phyloP scores from a whole-genome alignment of 1,140 invertebrate species.

The Amphibalanus amphitrite region DNA sequence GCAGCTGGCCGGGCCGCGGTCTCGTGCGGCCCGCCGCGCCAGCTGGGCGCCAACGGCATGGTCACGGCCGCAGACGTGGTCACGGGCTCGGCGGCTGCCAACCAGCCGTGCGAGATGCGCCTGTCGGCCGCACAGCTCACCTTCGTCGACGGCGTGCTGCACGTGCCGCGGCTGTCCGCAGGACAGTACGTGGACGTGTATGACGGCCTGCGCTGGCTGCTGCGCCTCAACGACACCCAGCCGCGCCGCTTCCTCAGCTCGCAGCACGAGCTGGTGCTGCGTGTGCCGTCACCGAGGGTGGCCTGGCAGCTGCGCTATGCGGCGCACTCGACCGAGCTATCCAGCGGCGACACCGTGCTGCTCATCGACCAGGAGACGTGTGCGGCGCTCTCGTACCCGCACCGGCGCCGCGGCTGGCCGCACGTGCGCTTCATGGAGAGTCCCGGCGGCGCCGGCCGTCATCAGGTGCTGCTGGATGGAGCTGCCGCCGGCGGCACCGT shows the following conservation, averaged over 20 bases:
- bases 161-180: slow-evolving; percentile 48
- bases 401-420: too few species aligned
- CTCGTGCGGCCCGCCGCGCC: slow-evolving; percentile 57
- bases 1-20: slow-evolving; percentile 68
- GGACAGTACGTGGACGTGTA: slow-evolving; percentile 56
- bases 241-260: slow-evolving; percentile 58
- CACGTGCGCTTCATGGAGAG: too few species aligned
- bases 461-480: too few species aligned
- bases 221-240: slow-evolving; percentile 46
- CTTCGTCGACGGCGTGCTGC: slow-evolving; percentile 53
- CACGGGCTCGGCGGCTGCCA: slow-evolving; percentile 42
- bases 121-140: slow-evolving; percentile 83
- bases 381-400: too few species aligned
- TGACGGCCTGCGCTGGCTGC: too few species aligned
- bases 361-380: too few species aligned
- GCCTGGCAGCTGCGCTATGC: slow-evolving; percentile 58
- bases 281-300: slow-evolving; percentile 69
- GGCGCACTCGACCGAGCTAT: too few species aligned
- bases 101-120: slow-evolving; percentile 56
- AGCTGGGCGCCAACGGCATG: slow-evolving; percentile 29
- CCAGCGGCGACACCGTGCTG: too few species aligned
- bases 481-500: too few species aligned
- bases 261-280: slow-evolving; percentile 74
- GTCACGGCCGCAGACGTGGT: slow-evolving; percentile 29
- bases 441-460: too few species aligned